Base-by-base conservation (phyloP, 1,140 invertebrate genomes). In the Dreissena polymorpha region DNA sequence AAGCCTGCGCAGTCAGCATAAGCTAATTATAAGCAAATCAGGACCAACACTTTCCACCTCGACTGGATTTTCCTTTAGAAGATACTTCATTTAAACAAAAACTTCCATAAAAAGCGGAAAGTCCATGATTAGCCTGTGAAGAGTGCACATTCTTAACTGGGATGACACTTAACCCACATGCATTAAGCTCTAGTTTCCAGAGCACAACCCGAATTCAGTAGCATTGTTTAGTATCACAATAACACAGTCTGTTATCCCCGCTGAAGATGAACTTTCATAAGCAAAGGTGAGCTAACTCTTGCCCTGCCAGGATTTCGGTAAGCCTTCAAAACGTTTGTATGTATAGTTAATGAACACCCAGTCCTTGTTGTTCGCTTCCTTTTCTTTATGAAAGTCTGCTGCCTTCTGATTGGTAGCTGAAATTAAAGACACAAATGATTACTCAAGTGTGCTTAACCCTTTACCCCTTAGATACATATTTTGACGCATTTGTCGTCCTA, bases 301-400 rank as follows among this genome's bases (percentile, higher is more conserved):
- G 1, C 67, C 68, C 39, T 76, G 72, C 72, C 73, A 83, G 7
- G 81, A 77, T 50, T 83, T 83, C 13, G 81, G 81, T 13, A 99
- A 94, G 65, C 98, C 98, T 93, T 99, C 98, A 93, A 99, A 99
- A 85, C 99, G 95, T 93, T 99, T 99, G 94, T 99, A 99, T 82
- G 99, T 99, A 93, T 99, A 99, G 94, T 99, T 99, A 90, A 99
- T 98, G 93, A 99, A 99, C 71, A 99, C 98, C 98, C 98, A 99
- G 94, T 99, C 98, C 94, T 99, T 99, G 85, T 91, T 89, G 89
- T 91, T 73, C 91, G 89, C 39, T 39, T 39, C 39, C 90, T 89
- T 82, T 96, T 95, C 87, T 97, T 96, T 82, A 12, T 51, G n/a
- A 76, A 76, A 21, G 60, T 86, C 72, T 65, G 71, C 63, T 74